phyloP scores from a whole-genome alignment of 2,888 invertebrate species.

The Brassicogethes aeneus region DNA sequence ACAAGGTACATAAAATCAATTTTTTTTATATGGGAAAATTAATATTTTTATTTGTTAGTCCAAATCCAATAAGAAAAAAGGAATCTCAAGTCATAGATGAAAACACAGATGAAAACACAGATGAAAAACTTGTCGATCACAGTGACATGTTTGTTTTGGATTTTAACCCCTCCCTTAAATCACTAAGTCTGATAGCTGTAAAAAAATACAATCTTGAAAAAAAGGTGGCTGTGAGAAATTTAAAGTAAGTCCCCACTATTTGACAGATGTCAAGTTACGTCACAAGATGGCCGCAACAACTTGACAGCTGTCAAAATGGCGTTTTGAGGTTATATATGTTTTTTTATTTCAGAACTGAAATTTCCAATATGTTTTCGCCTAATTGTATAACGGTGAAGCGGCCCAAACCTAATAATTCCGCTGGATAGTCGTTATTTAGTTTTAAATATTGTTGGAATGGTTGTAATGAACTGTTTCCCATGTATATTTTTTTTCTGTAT shows the following conservation, averaged over 20 bases:
- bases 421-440: constrained; percentile 25
- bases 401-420: constrained; percentile 33
- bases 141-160: constrained; percentile 78
- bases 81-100: neutral
- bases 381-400: constrained; percentile 53
- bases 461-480: too few relatives aligned
- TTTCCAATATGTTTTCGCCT: constrained; percentile 60
- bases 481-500: too few relatives aligned
- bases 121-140: constrained; percentile 60
- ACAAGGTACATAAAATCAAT: constrained; percentile 59
- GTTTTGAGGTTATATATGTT: too few relatives aligned
- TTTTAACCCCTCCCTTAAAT: constrained; percentile 66
- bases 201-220: constrained; percentile 56
- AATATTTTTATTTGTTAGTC: constrained; percentile 3
- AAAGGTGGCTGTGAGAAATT: constrained; percentile 52
- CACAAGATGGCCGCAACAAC: too few relatives aligned
- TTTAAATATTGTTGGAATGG: neutral
- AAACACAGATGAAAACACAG: constrained; percentile 27
- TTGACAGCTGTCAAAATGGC: too few relatives aligned
- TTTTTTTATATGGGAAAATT: too few relatives aligned
- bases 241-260: constrained; percentile 48
- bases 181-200: constrained; percentile 59
- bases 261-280: too few relatives aligned
- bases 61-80: constrained; percentile 9
- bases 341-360: constrained; percentile 50